phyloP scores from a whole-genome alignment of 2,113 vertebrate species.

The Thamnophis sirtalis region DNA sequence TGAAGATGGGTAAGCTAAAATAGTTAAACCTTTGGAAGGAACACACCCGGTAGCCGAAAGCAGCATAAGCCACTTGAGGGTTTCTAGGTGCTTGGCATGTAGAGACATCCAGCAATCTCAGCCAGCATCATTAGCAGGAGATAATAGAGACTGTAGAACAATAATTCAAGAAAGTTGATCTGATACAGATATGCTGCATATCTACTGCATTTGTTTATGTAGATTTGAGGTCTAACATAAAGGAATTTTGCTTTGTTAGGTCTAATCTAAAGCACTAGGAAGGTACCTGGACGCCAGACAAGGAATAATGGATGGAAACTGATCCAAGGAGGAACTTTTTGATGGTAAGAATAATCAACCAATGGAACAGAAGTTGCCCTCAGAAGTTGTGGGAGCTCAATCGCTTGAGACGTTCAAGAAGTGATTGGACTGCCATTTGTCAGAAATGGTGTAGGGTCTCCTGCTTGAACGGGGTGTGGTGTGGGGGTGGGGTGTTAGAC shows the following conservation, averaged over 20 bases:
- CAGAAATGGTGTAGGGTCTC: no score
- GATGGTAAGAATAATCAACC: no score
- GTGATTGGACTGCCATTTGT: no score
- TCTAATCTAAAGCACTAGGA: not conserved
- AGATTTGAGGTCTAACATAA: not conserved
- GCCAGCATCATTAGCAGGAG: not conserved
- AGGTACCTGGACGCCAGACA: no score
- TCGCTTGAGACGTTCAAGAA: no score
- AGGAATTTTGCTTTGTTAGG: not conserved
- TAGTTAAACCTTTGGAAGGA: conserved; percentile 66
- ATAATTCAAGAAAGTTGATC: not conserved
- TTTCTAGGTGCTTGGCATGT: not conserved
- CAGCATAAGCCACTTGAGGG: not conserved
- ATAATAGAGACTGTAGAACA: not conserved
- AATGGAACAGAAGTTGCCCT: no score
- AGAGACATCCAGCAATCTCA: not conserved
- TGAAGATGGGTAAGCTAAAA: conserved; percentile 59
- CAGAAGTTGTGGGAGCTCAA: no score
- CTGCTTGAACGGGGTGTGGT: no score
- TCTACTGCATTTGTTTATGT: not conserved
- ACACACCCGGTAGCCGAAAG: conserved; percentile 16
- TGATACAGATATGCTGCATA: not conserved
- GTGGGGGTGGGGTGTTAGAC: no score
- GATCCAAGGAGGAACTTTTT: no score
- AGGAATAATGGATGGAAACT: no score